Percentiles rank a stretch among this genome's conserved stretches.
Conservation (phyloP, 2,888 invertebrate genomes). For the Caenorhabditis sinica region DNA sequence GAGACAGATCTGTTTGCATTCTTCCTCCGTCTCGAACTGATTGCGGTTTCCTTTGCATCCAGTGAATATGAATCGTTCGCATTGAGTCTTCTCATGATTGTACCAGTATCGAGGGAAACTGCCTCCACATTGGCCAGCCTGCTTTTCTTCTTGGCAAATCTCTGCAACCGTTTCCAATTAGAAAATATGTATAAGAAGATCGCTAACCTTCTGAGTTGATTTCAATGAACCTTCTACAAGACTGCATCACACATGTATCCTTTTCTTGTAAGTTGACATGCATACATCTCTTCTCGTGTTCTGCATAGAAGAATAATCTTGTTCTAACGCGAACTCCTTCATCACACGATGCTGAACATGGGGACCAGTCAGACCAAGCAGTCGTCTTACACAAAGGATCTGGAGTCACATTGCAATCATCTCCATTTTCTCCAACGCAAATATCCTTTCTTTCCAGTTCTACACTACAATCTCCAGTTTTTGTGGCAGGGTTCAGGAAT, state of each 20-base stretch:
- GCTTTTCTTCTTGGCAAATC: conserved; percentile 90
- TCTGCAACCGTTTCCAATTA: conserved; percentile 86
- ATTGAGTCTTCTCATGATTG: conserved; percentile 88
- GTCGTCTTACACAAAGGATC: conserved; percentile 84
- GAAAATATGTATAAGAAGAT: background rate
- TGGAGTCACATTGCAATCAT: conserved; percentile 82
- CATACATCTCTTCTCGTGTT: conserved; percentile 79
- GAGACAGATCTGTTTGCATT: conserved; percentile 84
- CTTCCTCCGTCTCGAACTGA: conserved; percentile 84
- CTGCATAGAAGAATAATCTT: conserved; percentile 83
- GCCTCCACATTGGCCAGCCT: conserved; percentile 92
- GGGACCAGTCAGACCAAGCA: conserved; percentile 84
- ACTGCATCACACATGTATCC: conserved; percentile 81
- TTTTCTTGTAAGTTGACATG: conserved; percentile 82
- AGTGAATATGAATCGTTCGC: conserved; percentile 91
- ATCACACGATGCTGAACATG: conserved; percentile 85
- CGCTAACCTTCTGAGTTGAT: conserved; percentile 81
- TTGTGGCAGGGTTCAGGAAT: conserved; percentile 66
- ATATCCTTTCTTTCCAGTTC: conserved; percentile 91
- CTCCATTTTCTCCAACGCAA: conserved; percentile 86
- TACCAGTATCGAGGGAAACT: conserved; percentile 93
- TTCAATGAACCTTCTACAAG: conserved; percentile 79
- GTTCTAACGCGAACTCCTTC: conserved; percentile 86
- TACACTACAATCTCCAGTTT: conserved; percentile 85
- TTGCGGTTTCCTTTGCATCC: conserved; percentile 88